These are phyloP conservation scores for Epizoanthus rinbou DNA, from an alignment of 92 coral and sea anemone genomes.

Conservation along the genomic window DNA sequence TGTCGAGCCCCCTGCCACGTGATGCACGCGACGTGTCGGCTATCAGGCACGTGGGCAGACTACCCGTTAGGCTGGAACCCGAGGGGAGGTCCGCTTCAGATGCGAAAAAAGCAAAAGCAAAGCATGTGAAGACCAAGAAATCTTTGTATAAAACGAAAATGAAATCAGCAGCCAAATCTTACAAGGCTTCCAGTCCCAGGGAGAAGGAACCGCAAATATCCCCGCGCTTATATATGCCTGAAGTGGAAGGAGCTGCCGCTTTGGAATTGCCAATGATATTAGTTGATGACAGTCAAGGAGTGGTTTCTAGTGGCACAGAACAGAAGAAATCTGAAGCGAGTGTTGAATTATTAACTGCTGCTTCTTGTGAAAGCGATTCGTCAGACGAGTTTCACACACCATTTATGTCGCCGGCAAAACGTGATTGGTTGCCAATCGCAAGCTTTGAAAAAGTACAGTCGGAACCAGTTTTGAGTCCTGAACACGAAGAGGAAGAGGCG, in stretches of 20 bases:
- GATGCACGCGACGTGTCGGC: constrained; percentile 11
- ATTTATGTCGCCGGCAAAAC: constrained; percentile 19
- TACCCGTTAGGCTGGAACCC: constrained; percentile 16
- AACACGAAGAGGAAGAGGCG: constrained; percentile 10
- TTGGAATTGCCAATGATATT: not conserved
- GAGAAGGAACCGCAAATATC: not conserved
- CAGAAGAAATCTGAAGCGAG: not conserved
- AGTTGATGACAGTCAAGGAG: not conserved
- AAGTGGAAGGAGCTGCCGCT: not conserved
- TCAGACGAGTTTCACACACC: constrained; percentile 37
- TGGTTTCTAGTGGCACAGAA: constrained; percentile 12
- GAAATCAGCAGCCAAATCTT: constrained; percentile 42
- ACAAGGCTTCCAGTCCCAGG: constrained; percentile 20
- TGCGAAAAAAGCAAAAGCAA: not conserved
- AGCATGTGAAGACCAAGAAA: constrained; percentile 23
- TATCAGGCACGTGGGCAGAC: not conserved
- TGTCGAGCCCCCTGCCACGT: constrained; percentile 39
- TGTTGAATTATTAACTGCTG: constrained; percentile 15
- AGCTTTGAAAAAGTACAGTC: constrained; percentile 61
- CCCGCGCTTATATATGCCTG: not conserved
- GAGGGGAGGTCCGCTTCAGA: constrained; percentile 38
- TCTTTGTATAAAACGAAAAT: constrained; percentile 35
- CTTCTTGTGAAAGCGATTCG: constrained; percentile 20
- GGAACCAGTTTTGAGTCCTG: constrained; percentile 63
- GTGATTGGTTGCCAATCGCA: not conserved